Base-by-base conservation (phyloP, 2,797 vertebrate genomes). In the Lepilemur ruficaudatus region DNA sequence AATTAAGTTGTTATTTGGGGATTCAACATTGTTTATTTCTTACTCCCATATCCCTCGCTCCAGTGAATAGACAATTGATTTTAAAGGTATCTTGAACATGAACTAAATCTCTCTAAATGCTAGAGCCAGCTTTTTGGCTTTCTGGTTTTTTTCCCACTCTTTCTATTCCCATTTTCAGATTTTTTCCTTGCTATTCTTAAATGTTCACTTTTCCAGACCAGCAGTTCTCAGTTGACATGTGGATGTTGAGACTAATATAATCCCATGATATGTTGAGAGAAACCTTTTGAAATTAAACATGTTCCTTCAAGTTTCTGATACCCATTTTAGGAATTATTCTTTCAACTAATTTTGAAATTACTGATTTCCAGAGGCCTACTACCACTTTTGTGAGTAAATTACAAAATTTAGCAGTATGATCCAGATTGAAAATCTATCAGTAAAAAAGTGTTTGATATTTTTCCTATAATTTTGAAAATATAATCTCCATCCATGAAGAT, bases 361-460 rank as follows among this genome's bases (percentile, higher is more conserved):
- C 7, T 93, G 12, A 50, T 70, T 23, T 85, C 35, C 61, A 84
- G 5, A 61, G 28, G 4, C 4, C 6, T 80, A 41, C 17, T 75
- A 32, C 4, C 4, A 84, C 22, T 32, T 83, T 73, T 48, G 25
- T 13, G 28, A 73, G 17, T 89, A 80, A 88, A 75, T 55, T 48
- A 28, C 2, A 69, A 79, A 83, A 8, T 41, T 81, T 57, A 55
- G 57, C 30, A 89, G 38, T 30, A 73, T 22, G 11, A 72, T 32
- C 4, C 12, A 80, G n/a, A 80, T 63, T 93, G 57, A 65, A 93
- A 70, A 95, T 65, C 20, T 57, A 52, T 17, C 28, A 86, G 41
- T 5, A 67, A 90, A n/a, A 5, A 52, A 50, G 11, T 46, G 38
- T 75, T 80, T 48, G 57, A 69, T 22, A 3, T 28, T 61, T 76